Conservation (phyloP, 2,113 vertebrate genomes). For the Nesoenas mayeri region DNA sequence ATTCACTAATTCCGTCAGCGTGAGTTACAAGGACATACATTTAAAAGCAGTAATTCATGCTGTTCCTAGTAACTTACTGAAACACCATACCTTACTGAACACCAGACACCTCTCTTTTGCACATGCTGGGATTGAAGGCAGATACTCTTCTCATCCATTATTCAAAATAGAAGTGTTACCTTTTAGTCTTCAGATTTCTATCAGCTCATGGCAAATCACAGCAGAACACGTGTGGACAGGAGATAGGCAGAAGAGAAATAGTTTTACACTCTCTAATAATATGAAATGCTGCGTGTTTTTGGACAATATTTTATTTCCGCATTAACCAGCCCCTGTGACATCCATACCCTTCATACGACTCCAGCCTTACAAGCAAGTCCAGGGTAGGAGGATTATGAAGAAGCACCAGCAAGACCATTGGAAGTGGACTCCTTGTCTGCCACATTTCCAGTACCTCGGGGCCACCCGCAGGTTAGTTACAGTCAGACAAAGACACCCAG, state of each 20-base stretch:
- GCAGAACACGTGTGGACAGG: not conserved
- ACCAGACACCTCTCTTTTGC: not conserved
- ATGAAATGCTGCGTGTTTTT: rapidly evolving
- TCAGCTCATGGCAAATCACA: not conserved
- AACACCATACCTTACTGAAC: not conserved
- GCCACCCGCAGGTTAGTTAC: not conserved
- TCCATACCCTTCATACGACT: rapidly evolving
- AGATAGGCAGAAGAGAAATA: not conserved
- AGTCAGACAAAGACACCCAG: not conserved
- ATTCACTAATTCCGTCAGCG: not conserved
- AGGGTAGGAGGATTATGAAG: not conserved
- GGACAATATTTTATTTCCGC: not conserved
- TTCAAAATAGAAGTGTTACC: not conserved
- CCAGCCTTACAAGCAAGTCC: not conserved
- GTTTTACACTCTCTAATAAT: not conserved
- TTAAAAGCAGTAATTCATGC: not conserved
- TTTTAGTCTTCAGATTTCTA: constrained; percentile 5
- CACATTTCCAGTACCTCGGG: not conserved
- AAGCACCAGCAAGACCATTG: not conserved
- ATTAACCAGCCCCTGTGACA: not conserved
- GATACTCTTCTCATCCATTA: constrained; percentile 15
- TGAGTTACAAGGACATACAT: not conserved
- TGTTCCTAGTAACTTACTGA: not conserved
- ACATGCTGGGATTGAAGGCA: not conserved
- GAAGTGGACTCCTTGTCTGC: not conserved